Evolutionary conservation across 2,888 invertebrate genomes (phyloP).

Genomic region (Nomada fabriciana): DNA sequence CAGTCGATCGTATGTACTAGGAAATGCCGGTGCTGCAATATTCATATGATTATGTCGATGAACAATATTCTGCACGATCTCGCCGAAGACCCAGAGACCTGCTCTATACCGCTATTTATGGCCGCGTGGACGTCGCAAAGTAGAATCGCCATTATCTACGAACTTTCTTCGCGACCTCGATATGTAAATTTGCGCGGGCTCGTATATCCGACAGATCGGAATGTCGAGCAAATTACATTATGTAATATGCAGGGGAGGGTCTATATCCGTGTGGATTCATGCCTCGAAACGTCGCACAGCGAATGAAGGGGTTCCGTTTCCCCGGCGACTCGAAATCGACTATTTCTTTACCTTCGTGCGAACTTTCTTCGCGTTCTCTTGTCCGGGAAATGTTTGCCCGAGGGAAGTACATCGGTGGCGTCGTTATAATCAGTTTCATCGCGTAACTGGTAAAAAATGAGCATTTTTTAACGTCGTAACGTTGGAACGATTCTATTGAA

Average conservation of each 20-base stretch:
- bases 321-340: not conserved
- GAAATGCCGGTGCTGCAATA: constrained; percentile 75
- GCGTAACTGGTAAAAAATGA: not conserved
- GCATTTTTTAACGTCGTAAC: fast-evolving
- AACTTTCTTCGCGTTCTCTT: not conserved
- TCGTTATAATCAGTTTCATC: not conserved
- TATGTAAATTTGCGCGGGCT: constrained; percentile 54
- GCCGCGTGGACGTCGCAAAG: constrained; percentile 57
- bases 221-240: constrained; percentile 35
- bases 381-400: not conserved
- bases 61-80: constrained; percentile 75
- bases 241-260: constrained; percentile 24
- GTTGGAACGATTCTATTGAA: too few species aligned
- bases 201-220: constrained; percentile 38
- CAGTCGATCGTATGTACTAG: constrained; percentile 70
- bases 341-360: not conserved
- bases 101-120: constrained; percentile 65
- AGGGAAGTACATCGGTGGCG: not conserved
- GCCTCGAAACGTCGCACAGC: not conserved
- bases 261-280: constrained; percentile 34
- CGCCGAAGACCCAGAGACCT: constrained; percentile 61
- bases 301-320: constrained; percentile 7
- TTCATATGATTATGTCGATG: constrained; percentile 78
- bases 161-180: constrained; percentile 68
- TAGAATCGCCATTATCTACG: constrained; percentile 62